Base-by-base conservation (phyloP, 2,113 vertebrate species). In the Antechinus stuartii region DNA sequence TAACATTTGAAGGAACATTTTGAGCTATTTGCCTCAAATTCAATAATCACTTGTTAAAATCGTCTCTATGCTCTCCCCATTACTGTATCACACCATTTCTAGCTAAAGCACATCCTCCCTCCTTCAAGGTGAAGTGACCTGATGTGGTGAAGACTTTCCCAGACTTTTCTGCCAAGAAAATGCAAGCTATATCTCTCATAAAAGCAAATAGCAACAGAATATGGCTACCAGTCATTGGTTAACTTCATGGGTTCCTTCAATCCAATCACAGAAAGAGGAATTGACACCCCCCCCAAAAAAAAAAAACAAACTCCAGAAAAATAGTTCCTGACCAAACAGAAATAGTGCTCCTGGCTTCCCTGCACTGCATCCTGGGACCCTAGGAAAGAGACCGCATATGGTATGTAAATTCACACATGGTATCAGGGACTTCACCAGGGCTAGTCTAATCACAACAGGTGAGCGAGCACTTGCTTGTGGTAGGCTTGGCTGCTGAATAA, bases 401-500 rank as follows among this genome's bases (percentile, higher is more conserved):
- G 0, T 90, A 96, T 93, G 95, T 91, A 97, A 96, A 98, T 97
- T 26, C 90, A 25, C 0, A 49, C 9, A 0, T 42, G 89, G 94
- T 96, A 92, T 97, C 14, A 0, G 47, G 76, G 55, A 53, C 93
- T 16, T 92, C 95, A 90, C 76, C 91, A 92, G 0, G 23, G 54
- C 89, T 96, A 93, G 90, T 92, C 94, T 93, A 91, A 95, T 95
- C 96, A 95, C 95, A 91, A 92, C 96, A 97, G 98, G 97, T 96
- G 97, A 98, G 95, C 94, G 89, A 92, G 91, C 76, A 52, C n/a
- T 76, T 0, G 30, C 92, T 93, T 94, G 95, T 92, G 96, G 94
- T 91, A 98, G 92, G 96, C 19, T 84, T 84, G 52, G 96, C 92
- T 93, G 97, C 96, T 96, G 96, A 98, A 97, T 96, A 98, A 96